phyloP scores from a whole-genome alignment of 2,113 vertebrate genomes.

The Rhinolophus ferrumequinum region DNA sequence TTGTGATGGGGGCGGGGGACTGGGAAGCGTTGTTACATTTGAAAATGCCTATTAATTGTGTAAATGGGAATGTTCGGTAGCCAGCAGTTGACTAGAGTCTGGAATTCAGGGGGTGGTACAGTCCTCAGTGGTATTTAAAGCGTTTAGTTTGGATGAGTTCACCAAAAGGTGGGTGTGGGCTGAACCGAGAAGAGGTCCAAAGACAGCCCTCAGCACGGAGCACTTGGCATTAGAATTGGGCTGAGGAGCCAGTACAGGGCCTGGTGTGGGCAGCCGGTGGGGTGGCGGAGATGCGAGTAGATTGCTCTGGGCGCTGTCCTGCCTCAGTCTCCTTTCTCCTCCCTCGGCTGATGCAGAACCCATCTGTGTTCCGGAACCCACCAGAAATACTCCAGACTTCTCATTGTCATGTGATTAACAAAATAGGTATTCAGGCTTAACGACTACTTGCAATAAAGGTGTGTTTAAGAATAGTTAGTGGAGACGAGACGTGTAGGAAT shows the following conservation, averaged over 20 bases:
- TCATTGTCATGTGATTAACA: neutral
- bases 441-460: neutral
- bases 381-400: neutral
- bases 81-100: neutral
- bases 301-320: neutral
- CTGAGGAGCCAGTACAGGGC: neutral
- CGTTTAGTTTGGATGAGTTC: neutral
- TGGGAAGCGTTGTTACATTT: neutral
- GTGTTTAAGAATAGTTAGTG: neutral
- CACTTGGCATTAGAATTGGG: neutral
- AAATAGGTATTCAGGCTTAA: neutral
- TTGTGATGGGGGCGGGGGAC: neutral
- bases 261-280: neutral
- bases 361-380: neutral
- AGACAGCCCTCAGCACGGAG: neutral
- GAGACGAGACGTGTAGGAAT: neutral
- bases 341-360: neutral
- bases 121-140: neutral
- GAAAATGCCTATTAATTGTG: neutral
- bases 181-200: neutral
- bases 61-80: neutral
- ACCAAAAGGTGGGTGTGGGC: neutral
- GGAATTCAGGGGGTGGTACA: neutral
- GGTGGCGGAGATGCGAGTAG: neutral
- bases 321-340: neutral